A percentile compares a stretch with the other conserved stretches of the same genome.
Evolutionary conservation across 2,113 vertebrate species (phyloP).

Genomic region (Megalops atlanticus): DNA sequence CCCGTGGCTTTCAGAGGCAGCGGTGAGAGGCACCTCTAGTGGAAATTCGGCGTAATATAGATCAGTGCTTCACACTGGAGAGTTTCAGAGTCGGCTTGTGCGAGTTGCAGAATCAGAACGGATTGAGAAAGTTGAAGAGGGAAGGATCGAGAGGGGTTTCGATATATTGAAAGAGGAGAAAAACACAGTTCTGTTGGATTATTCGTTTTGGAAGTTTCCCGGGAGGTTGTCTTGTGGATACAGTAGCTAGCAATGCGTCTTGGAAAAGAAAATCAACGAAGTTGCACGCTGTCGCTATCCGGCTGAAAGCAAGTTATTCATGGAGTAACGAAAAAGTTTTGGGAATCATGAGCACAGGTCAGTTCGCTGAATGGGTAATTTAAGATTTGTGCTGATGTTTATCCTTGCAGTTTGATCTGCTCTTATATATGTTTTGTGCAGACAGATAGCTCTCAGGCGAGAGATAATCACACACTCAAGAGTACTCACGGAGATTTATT

Average conservation of each 20-base stretch:
- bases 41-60: conserved; percentile 29
- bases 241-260: conserved; percentile 51
- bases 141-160: conserved; percentile 21
- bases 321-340: conserved; percentile 67
- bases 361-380: conserved; percentile 41
- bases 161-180: not conserved
- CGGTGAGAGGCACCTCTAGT: conserved; percentile 42
- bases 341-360: conserved; percentile 82
- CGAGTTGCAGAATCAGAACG: not conserved
- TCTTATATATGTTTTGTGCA: too few species aligned
- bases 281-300: conserved; percentile 42
- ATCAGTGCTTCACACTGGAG: not conserved
- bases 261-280: conserved; percentile 43
- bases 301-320: conserved; percentile 65
- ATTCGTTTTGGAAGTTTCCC: conserved; percentile 19
- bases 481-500: too few species aligned
- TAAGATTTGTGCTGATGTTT: too few species aligned
- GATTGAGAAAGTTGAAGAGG: conserved; percentile 52
- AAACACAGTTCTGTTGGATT: not conserved
- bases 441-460: too few species aligned
- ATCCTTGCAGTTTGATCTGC: too few species aligned
- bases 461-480: too few species aligned
- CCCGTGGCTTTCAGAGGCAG: too few species aligned
- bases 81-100: not conserved
- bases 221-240: conserved; percentile 9